Evolutionary conservation across 1,140 invertebrate genomes (phyloP).

Genomic region (Lucilia cuprina): DNA sequence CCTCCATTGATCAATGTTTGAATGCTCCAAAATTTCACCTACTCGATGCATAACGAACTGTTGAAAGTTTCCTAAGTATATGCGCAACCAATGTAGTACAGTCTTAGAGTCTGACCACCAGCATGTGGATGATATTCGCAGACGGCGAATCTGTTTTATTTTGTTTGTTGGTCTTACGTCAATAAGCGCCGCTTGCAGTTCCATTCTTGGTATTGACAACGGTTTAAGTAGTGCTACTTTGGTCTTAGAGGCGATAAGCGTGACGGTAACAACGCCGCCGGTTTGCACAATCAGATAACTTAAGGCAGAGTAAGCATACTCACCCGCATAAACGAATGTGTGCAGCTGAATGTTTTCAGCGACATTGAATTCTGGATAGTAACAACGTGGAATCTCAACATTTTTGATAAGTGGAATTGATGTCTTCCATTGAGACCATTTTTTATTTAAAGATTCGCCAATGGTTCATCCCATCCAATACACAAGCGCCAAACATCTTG

Average conservation of each 20-base stretch:
- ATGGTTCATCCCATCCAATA: constrained; percentile 57
- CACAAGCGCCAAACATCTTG: constrained; percentile 56
- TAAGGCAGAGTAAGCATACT: background rate
- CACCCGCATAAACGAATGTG: constrained; percentile 16
- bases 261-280: background rate
- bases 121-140: background rate
- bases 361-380: background rate
- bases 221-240: background rate
- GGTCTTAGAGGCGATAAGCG: background rate
- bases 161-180: background rate
- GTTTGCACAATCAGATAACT: background rate
- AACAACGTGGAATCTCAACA: constrained; percentile 20
- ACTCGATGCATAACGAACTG: no score
- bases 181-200: background rate
- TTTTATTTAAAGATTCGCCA: constrained; percentile 37
- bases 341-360: constrained; percentile 7
- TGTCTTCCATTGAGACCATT: constrained; percentile 42
- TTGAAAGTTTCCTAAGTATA: background rate
- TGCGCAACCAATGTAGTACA: background rate
- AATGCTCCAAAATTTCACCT: constrained; percentile 48
- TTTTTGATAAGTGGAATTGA: constrained; percentile 16
- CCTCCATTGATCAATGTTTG: constrained; percentile 31
- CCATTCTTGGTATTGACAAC: background rate
- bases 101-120: background rate
- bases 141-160: background rate